Percentiles rank a stretch among this genome's conserved stretches.
Evolutionary conservation across 2,113 vertebrate species (phyloP).

Genomic region (Manacus vitellinus): DNA sequence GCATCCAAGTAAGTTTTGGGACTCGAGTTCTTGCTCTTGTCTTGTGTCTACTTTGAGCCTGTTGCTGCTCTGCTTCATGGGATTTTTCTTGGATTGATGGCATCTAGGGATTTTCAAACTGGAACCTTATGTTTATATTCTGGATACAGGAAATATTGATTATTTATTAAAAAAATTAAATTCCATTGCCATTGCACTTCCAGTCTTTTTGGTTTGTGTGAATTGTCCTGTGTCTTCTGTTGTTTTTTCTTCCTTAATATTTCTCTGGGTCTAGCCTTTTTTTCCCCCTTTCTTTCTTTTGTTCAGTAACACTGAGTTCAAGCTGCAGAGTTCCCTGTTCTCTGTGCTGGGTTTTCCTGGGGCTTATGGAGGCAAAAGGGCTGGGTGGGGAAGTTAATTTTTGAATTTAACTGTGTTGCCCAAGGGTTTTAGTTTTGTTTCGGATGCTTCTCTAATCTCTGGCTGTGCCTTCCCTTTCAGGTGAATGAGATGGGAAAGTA

Average conservation of each 20-base stretch:
- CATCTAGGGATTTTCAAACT: neutral
- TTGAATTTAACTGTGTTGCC: neutral
- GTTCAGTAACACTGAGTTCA: rapidly evolving
- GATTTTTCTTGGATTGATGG: neutral
- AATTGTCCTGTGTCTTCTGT: neutral
- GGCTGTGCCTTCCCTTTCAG: neutral
- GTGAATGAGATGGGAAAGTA: neutral
- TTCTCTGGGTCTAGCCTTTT: neutral
- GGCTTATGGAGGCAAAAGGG: neutral
- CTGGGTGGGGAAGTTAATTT: neutral
- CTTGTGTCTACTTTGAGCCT: neutral
- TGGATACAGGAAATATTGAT: neutral
- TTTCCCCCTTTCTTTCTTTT: neutral
- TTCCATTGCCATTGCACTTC: neutral
- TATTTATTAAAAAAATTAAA: neutral
- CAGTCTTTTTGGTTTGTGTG: neutral
- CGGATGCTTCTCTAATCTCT: neutral
- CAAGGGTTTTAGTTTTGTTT: neutral
- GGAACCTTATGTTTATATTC: neutral
- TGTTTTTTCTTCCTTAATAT: neutral
- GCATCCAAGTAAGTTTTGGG: neutral
- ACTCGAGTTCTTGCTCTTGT: neutral
- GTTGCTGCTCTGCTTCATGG: neutral
- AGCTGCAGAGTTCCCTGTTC: neutral
- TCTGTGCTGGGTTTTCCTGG: neutral